These are phyloP conservation scores for Setophaga petechia DNA, from an alignment of 2,113 vertebrate species.

Conservation along the genomic window DNA sequence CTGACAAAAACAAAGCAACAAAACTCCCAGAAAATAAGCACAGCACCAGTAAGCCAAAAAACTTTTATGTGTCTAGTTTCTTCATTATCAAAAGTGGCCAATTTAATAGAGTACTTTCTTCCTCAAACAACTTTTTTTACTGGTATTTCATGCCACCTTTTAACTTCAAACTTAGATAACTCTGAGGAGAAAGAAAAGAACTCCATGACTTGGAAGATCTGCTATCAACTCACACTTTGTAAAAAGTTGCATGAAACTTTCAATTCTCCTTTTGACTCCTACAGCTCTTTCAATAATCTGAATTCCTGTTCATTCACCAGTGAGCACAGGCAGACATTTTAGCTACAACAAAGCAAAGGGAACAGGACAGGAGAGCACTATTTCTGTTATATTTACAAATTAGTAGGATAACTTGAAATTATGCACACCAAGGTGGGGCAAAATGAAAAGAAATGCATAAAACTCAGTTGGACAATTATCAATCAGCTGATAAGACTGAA, in stretches of 20 bases:
- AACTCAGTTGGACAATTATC: not conserved
- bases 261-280: not conserved
- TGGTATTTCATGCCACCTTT: not conserved
- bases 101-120: not conserved
- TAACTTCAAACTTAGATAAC: not conserved
- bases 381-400: not conserved
- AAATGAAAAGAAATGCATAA: not conserved
- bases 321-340: not conserved
- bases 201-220: not conserved
- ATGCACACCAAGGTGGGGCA: fast-evolving
- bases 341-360: not conserved
- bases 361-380: not conserved
- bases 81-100: not conserved
- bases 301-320: not conserved
- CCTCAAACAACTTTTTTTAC: not conserved
- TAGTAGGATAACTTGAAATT: not conserved
- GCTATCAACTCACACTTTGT: not conserved
- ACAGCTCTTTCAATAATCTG: not conserved
- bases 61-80: not conserved
- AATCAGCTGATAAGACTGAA: not conserved
- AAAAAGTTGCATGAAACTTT: not conserved
- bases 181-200: not conserved
- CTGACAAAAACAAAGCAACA: not conserved
- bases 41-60: not conserved
- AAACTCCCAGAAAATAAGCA: not conserved